phyloP scores from a whole-genome alignment of 2,797 vertebrate genomes.

The Molossus alvarezi region DNA sequence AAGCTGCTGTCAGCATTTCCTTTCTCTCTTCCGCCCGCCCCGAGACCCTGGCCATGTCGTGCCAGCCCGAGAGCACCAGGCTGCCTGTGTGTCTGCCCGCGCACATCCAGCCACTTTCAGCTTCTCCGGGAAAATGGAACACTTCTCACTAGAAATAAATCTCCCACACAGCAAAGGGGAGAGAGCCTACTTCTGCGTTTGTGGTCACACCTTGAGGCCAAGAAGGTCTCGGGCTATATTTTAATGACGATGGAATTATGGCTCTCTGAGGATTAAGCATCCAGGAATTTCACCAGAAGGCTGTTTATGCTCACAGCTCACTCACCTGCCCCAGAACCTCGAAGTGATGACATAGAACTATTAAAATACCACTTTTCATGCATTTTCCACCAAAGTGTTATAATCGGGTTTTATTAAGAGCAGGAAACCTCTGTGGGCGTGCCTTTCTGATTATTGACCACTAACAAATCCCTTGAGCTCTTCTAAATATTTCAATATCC shows the following conservation, averaged over 20 bases:
- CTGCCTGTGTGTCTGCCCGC: not conserved
- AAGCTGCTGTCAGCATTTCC: not conserved
- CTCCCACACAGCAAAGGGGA: not conserved
- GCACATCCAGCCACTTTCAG: not conserved
- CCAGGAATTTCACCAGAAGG: slow-evolving; percentile 68
- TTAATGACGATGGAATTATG: slow-evolving; percentile 58
- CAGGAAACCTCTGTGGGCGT: not conserved
- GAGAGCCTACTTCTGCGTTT: slow-evolving; percentile 49
- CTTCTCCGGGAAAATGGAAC: slow-evolving; percentile 50
- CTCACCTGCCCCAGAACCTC: slow-evolving; percentile 65
- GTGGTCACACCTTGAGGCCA: slow-evolving; percentile 78
- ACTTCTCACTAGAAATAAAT: slow-evolving; percentile 8
- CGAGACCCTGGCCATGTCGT: not conserved
- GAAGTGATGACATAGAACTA: slow-evolving; percentile 61
- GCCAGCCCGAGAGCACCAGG: not conserved
- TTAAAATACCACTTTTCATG: slow-evolving; percentile 77
- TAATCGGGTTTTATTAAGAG: slow-evolving; percentile 79
- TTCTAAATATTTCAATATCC: slow-evolving; percentile 67
- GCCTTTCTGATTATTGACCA: slow-evolving; percentile 69
- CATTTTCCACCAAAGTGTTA: slow-evolving; percentile 71
- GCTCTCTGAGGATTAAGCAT: slow-evolving; percentile 65
- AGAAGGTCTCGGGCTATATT: slow-evolving; percentile 67
- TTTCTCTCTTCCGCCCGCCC: not conserved
- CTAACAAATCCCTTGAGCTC: slow-evolving; percentile 68
- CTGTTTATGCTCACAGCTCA: slow-evolving; percentile 69